Evolutionary conservation across 2,113 vertebrate genomes (phyloP).

Genomic region (Scytalopus superciliaris): DNA sequence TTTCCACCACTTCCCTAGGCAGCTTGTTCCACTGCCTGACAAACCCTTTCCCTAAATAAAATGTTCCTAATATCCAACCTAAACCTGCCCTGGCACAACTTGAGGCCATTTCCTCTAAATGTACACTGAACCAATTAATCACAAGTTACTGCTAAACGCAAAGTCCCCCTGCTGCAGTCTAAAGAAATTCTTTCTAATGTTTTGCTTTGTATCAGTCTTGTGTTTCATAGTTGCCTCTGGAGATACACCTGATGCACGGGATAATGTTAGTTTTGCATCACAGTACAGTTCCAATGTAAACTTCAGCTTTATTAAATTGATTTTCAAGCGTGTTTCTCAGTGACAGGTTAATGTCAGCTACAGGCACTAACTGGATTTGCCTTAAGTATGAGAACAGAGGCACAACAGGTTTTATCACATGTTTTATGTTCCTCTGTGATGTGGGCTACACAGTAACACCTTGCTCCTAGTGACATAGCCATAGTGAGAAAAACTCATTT

Average conservation of each 20-base stretch:
- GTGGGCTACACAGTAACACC: background rate
- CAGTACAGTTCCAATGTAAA: background rate
- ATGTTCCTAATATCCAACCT: background rate
- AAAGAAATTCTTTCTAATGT: background rate
- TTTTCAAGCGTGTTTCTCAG: background rate
- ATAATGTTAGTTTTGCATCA: background rate
- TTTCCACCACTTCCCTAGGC: background rate
- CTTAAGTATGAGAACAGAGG: background rate
- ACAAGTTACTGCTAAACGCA: background rate
- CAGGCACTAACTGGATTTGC: background rate
- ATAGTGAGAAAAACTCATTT: background rate
- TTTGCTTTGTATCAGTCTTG: background rate
- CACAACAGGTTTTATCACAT: background rate
- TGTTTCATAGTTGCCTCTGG: background rate
- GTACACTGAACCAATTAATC: background rate
- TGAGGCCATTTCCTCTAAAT: background rate
- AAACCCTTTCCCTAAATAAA: background rate
- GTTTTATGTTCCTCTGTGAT: background rate
- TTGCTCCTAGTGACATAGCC: background rate
- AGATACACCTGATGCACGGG: background rate
- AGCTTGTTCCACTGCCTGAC: background rate
- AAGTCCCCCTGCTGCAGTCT: background rate
- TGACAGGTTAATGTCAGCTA: background rate
- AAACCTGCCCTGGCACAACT: background rate
- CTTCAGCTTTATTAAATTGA: background rate